Evolutionary conservation across 2,888 invertebrate genomes (phyloP), one percentile per base, ranked within the genome.

Genomic region (Idaea biselata): DNA sequence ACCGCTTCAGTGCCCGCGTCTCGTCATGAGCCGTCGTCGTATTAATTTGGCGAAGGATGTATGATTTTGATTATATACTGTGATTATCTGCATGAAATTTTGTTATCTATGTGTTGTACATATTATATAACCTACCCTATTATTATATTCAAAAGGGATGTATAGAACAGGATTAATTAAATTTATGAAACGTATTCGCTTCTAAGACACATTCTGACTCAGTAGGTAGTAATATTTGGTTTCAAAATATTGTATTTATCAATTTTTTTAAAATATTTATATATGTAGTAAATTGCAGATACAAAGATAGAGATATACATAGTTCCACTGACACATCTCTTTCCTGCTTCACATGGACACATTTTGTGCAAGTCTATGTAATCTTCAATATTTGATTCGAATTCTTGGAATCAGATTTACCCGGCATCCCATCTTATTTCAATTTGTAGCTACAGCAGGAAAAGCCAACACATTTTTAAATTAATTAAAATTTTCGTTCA

Each of bases 21-120:
- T 63, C 44, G 44, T 71, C 72, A 68, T 63, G 62, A 62, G 65
- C 67, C 63, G 53, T 44, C 55, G 70, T 71, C 69, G 64, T 72
- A 73, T 75, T 78, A 70, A 78, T 78, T 78, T 76, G 74, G 75
- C 73, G 68, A 73, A 71, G 68, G 71, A 72, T 68, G 63, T 67
- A 66, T 70, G 65, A 72, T 68, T 67, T 65, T 70, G 65, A 72
- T 68, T 69, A 72, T 71, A 67, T 65, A 65, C 62, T 62, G 66
- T 70, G 70, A 71, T 73, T 70, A 67, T 64, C 68, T 65, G 64
- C 67, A 68, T 60, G 61, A 63, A 63, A 64, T 63, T 62, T 63
- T 44, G 56, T 67, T 70, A 68, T 69, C 59, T 67, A 66, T 61
- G 1, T 14, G 11, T 14, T 44, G 44, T 44, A 8, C 44, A 44